Conservation (phyloP, 2,888 invertebrate genomes). For the Plebejus anna region DNA sequence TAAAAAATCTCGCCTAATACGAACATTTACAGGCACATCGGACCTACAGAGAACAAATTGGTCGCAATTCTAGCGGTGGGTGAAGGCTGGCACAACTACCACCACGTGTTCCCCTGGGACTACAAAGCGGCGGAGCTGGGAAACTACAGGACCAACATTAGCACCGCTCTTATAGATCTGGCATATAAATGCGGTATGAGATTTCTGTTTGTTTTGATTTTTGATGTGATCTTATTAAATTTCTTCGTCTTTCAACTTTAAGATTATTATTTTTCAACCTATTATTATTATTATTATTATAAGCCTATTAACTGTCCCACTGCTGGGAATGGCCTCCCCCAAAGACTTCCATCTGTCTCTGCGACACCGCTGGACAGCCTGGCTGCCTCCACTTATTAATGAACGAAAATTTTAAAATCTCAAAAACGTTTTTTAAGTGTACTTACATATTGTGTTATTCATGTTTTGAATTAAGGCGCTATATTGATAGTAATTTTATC, state of each 20-base stretch:
- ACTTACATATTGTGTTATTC: too few relatives aligned
- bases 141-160: constrained; percentile 81
- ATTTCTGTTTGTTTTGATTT: background rate
- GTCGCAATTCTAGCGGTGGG: constrained; percentile 85
- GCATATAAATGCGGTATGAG: constrained; percentile 84
- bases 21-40: constrained; percentile 74
- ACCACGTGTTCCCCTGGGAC: constrained; percentile 92
- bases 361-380: too few relatives aligned
- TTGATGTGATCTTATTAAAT: background rate
- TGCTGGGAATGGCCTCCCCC: too few relatives aligned
- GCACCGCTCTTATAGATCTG: constrained; percentile 82
- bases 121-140: constrained; percentile 87
- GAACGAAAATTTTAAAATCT: too few relatives aligned
- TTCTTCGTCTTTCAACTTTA: too few relatives aligned
- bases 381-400: background rate
- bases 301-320: too few relatives aligned
- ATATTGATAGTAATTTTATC: too few relatives aligned
- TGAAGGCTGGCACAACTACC: constrained; percentile 94
- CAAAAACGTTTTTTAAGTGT: too few relatives aligned
- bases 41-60: constrained; percentile 83
- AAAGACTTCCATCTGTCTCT: too few relatives aligned
- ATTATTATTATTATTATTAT: background rate
- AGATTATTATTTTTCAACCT: background rate
- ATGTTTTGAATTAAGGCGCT: background rate
- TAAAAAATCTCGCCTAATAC: background rate